Evolutionary conservation across 1,140 invertebrate genomes (phyloP).

Genomic region (Diuraphis noxia): DNA sequence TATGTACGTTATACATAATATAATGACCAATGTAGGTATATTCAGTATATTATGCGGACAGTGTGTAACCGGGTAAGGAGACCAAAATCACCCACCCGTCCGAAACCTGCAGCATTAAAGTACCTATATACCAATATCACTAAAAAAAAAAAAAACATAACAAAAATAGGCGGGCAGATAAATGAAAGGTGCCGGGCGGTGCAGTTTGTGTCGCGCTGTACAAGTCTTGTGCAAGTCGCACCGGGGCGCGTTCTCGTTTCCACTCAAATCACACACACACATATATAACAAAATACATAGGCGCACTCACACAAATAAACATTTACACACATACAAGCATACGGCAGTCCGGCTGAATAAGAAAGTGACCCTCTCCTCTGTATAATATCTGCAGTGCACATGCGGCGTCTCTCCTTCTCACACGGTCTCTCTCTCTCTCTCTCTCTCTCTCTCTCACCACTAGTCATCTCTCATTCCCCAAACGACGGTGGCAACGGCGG

Average conservation of each 20-base stretch:
- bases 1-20: not conserved
- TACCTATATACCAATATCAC: not conserved
- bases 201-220: not conserved
- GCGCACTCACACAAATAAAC: not conserved
- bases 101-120: not conserved
- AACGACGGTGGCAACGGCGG: not conserved
- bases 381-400: not conserved
- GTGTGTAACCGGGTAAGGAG: not conserved
- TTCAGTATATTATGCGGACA: not conserved
- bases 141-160: not conserved
- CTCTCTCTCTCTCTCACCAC: constrained; percentile 17
- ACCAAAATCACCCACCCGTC: not conserved
- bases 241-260: constrained; percentile 39
- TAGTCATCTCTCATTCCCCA: not conserved
- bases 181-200: constrained; percentile 21
- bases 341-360: constrained; percentile 29
- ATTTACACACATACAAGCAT: not conserved
- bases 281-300: not conserved
- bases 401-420: not conserved
- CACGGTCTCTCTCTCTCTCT: not conserved
- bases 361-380: constrained; percentile 52
- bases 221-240: constrained; percentile 34
- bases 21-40: no score
- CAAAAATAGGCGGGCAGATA: not conserved
- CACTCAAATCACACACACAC: not conserved